Evolutionary conservation across 2,888 invertebrate species (phyloP), one percentile per base, ranked within the genome.

Genomic region (Merodon equestris): DNA sequence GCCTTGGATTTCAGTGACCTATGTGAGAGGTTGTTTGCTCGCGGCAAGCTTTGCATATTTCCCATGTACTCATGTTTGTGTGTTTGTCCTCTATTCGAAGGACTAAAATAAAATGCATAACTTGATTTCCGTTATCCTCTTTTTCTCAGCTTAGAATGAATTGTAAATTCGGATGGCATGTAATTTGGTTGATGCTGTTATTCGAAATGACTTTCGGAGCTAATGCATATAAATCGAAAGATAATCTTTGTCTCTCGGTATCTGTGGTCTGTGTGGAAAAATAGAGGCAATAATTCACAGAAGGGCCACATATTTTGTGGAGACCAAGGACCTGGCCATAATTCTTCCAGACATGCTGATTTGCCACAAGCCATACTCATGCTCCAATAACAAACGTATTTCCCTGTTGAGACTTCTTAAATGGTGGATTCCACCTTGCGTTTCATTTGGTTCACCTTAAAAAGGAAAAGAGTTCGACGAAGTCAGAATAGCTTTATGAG

Each of bases 21-120:
- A 9, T 44, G 36, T 14, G 45, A 51, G 7, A 27, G 40, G 38
- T 45, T 40, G 45, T 47, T 36, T 50, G 48, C 66, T 61, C 38
- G 19, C 14, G 18, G 42, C 47, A 13, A 13, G 44, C 48, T 61
- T 60, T 79, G 63, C 68, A 79, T 51, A 74, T 50, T 63, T 58
- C 57, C 42, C 58, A 57, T 14, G 12, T 40, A 45, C 48, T 45
- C 63, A 47, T 47, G 47, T 60, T 60, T 53, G 44, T 18, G 9
- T 51, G 14, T 36, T 51, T 44, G 9, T 18, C 18, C 38, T 42
- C 18, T 14, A 50, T 57, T 67, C 61, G 63, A 73, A 77, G 77
- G 77, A 68, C 74, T 36, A 64, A 79, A 63, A 74, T 68, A 74
- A 74, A 68, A 68, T 68, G 73, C 68, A 68, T 68, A 64, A 74